Percentiles rank a stretch among this genome's conserved stretches.
Evolutionary conservation across 2,797 vertebrate species (phyloP).

Genomic region (Monodelphis domestica): DNA sequence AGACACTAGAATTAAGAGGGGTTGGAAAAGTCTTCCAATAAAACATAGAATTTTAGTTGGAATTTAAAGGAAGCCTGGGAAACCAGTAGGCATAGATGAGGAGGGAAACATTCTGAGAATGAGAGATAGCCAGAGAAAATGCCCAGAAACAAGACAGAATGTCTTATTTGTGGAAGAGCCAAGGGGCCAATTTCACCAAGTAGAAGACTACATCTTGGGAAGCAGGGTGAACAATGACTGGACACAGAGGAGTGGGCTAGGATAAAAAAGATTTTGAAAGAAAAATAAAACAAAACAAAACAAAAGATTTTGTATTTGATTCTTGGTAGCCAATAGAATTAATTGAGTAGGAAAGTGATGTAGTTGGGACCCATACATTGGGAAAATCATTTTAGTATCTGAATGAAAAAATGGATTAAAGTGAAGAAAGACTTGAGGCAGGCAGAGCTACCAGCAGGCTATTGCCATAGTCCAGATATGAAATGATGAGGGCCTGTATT

Average conservation of each 20-base stretch:
- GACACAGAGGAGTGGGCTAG: neutral
- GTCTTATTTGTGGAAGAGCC: neutral
- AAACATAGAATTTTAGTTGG: neutral
- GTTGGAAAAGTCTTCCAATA: neutral
- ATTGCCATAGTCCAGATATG: neutral
- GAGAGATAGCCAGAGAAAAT: neutral
- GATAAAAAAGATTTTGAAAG: neutral
- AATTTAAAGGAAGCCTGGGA: neutral
- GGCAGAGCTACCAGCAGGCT: neutral
- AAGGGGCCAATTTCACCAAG: neutral
- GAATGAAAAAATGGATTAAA: neutral
- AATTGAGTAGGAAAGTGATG: neutral
- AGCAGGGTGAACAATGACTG: neutral
- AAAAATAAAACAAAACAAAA: no score
- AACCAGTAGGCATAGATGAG: neutral
- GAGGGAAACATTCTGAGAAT: neutral
- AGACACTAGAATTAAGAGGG: neutral
- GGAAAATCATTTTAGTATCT: neutral
- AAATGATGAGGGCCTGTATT: neutral
- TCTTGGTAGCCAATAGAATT: neutral
- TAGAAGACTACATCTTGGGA: neutral
- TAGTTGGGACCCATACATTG: neutral
- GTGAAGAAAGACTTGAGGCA: neutral
- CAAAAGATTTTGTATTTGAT: neutral
- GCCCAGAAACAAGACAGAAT: neutral